phyloP scores from a whole-genome alignment of 2,113 vertebrate genomes.

The Pluvianellus socialis region DNA sequence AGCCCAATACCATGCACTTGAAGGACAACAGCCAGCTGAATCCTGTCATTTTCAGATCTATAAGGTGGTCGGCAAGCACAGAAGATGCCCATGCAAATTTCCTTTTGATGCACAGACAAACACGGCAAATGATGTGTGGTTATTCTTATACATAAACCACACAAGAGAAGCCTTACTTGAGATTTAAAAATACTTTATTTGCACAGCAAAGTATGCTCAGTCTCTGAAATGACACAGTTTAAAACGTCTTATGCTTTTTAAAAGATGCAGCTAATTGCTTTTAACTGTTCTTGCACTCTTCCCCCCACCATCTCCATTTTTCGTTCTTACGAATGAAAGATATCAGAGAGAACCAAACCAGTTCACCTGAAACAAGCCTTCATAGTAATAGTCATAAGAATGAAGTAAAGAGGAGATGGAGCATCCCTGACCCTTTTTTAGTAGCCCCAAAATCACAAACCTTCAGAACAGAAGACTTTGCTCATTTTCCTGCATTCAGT shows the following conservation, averaged over 20 bases:
- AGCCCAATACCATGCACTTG: background rate
- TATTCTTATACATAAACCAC: background rate
- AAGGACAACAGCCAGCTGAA: background rate
- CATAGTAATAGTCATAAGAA: background rate
- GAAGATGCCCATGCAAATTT: background rate
- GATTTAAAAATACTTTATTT: background rate
- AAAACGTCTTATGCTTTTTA: background rate
- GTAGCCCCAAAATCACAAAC: accelerated
- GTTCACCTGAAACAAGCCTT: background rate
- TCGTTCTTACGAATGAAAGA: background rate
- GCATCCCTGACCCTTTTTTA: background rate
- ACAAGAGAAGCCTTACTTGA: background rate
- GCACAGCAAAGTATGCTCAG: background rate
- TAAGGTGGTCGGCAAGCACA: background rate
- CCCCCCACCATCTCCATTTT: background rate
- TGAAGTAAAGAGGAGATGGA: background rate
- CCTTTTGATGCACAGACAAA: background rate
- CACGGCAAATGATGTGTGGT: background rate
- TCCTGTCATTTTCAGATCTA: background rate
- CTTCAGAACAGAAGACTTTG: background rate
- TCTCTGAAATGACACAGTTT: background rate
- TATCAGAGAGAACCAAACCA: background rate
- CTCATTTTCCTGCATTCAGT: background rate
- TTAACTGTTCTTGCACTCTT: background rate
- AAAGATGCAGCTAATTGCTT: background rate